Percentiles rank a stretch among this genome's conserved stretches.
phyloP scores from a whole-genome alignment of 2,888 invertebrate genomes.

The Nomada fucata region DNA sequence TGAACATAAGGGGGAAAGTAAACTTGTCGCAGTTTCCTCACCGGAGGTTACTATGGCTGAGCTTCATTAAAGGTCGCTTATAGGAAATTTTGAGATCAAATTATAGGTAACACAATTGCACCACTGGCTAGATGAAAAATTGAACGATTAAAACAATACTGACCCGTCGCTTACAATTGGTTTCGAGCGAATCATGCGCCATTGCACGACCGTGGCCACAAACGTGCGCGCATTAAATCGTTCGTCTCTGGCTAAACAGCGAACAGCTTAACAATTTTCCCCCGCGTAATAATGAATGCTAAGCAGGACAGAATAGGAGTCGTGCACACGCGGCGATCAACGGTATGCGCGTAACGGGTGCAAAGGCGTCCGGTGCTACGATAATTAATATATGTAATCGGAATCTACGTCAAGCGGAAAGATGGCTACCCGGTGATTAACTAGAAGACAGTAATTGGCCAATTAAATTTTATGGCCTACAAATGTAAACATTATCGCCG shows the following conservation, averaged over 20 bases:
- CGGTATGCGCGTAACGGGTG: conserved; percentile 41
- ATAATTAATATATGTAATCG: conserved; percentile 49
- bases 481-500: conserved; percentile 45
- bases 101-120: too few relatives aligned
- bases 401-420: conserved; percentile 30
- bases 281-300: neutral
- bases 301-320: neutral
- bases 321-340: conserved; percentile 12
- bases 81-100: too few relatives aligned
- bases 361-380: conserved; percentile 17
- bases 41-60: too few relatives aligned
- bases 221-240: neutral
- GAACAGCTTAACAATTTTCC: neutral
- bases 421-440: conserved; percentile 47
- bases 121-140: too few relatives aligned
- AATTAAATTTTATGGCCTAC: conserved; percentile 45
- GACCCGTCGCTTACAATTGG: too few relatives aligned
- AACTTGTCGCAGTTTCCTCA: too few relatives aligned
- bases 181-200: neutral
- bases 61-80: too few relatives aligned
- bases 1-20: too few relatives aligned
- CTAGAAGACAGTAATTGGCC: conserved; percentile 52
- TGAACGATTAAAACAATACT: too few relatives aligned
- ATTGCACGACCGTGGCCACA: neutral
- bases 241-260: neutral